Evolutionary conservation across 2,888 invertebrate genomes (phyloP), one percentile per base, ranked within the genome.

Genomic region (Andrena bicolor): DNA sequence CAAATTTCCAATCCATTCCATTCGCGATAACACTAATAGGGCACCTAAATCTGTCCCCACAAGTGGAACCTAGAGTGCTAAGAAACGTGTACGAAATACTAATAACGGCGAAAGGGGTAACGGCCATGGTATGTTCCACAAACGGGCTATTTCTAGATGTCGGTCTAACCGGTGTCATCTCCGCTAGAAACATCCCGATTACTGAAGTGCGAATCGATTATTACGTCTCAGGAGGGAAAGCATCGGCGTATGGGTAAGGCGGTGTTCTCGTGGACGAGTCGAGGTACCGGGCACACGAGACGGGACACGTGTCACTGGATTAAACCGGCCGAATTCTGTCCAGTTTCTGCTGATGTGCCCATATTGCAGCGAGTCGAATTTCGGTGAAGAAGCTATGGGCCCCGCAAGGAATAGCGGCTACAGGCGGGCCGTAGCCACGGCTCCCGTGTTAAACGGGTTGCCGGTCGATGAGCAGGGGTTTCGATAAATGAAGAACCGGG

Each of bases 141-240:
- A 79, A 77, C 66, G 78, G 69, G 84, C 80, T 88, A 88, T 86
- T 86, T 83, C 84, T 85, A 88, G 84, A 87, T 85, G 76, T 86
- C 78, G 74, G 23, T 72, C 48, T 32, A 61, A 23, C 0, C 16
- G 8, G 23, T 53, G 32, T 60, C 23, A 6, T 68, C 61, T 48
- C 3, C 10, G 10, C 7, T 1, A 6, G 10, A 28, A 35, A 61
- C 16, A 65, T 58, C 30, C 32, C 8, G 51, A 65, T 71, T 56
- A 13, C 35, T 28, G 74, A 0, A 13, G 13, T 10, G 20, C 5
- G 26, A 48, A 60, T 70, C 35, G 30, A 61, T 61, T 41, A 65
- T 60, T 60, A 49, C 23, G 8, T 16, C 3, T 13, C 13, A 48
- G 16, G 10, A 20, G 23, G 48, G n/a, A 51, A 60, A 28, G 49